Base-by-base conservation (phyloP, 23 tunicate species). In the Diplosoma virens region DNA sequence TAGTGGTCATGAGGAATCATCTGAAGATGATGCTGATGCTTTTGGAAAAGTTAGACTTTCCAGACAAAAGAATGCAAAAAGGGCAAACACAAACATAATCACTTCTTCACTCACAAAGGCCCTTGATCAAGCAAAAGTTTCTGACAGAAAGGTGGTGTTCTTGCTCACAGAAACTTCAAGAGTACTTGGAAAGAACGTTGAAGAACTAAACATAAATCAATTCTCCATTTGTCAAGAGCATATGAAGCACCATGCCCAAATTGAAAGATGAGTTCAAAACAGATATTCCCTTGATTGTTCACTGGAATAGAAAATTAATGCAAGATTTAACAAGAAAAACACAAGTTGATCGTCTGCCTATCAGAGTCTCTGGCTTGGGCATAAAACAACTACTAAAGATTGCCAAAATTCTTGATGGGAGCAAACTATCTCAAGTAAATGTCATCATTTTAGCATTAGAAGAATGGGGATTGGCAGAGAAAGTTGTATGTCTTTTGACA, bases 241-340 rank as follows among this genome's bases (percentile, higher is more conserved):
- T 14, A 68, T 34, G 54, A 34, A 28, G 53, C 75, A 68, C 75
- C 54, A 29, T 35, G 54, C 53, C 54, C 54, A 35, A 37, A 68
- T 22, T 68, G 75, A 68, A 37, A 68, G 75, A 34, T 68, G 75
- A 68, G 54, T 68, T 68, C 54, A 34, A 68, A n/a, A n/a, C n/a
- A n/a, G n/a, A n/a, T n/a, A n/a, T n/a, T n/a, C n/a, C n/a, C n/a
- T n/a, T n/a, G n/a, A 37, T 68, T 35, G 75, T 68, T n/a, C 54
- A 68, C 54, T 68, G 75, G 75, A 54, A 68, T 68, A 54, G 54
- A 3, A 68, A 68, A 68, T 37, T 37, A 26, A 35, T 68, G 22
- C 54, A 37, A 68, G 55, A 68, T 37, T 68, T 68, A 23, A 58
- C 65, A 58, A 58, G 65, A 58, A 58, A 58, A 58, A 58, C 65